These are phyloP conservation scores for Cremastobaeus sp. DNA, from an alignment of 2,888 invertebrate genomes.

Conservation along the genomic window DNA sequence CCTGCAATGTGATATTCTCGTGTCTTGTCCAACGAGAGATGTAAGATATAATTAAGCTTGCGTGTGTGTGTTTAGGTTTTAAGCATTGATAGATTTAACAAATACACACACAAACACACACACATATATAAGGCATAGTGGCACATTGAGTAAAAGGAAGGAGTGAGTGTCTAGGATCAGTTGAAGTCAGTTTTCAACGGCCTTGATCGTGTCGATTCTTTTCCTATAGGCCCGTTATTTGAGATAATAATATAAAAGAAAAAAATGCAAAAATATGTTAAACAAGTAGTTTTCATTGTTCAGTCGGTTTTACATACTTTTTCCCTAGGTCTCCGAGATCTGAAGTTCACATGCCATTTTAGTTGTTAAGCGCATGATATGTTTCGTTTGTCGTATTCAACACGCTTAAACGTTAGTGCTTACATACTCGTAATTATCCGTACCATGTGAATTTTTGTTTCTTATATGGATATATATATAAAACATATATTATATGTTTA, in stretches of 20 bases:
- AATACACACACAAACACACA: slow-evolving; percentile 44
- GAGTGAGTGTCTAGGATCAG: slow-evolving; percentile 44
- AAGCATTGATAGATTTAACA: slow-evolving; percentile 50
- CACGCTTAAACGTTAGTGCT: slow-evolving; percentile 57
- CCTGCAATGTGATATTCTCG: slow-evolving; percentile 77
- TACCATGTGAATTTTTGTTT: slow-evolving; percentile 55
- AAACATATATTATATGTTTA: slow-evolving; percentile 37
- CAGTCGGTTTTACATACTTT: slow-evolving; percentile 61
- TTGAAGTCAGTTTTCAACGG: slow-evolving; percentile 40
- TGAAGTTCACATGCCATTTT: slow-evolving; percentile 73
- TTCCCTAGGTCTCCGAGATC: slow-evolving; percentile 65
- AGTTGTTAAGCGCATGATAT: slow-evolving; percentile 67
- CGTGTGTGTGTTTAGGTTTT: slow-evolving; percentile 59
- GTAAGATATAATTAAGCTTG: slow-evolving; percentile 67
- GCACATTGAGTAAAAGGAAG: slow-evolving; percentile 45
- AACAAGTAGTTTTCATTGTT: slow-evolving; percentile 49
- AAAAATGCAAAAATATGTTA: slow-evolving; percentile 21
- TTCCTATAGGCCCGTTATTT: slow-evolving; percentile 42
- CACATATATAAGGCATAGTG: slow-evolving; percentile 44
- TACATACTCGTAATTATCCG: slow-evolving; percentile 57
- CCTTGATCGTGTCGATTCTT: slow-evolving; percentile 53
- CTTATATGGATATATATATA: slow-evolving; percentile 47
- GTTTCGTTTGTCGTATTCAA: slow-evolving; percentile 59
- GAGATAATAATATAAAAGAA: slow-evolving; percentile 13
- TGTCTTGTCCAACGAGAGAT: slow-evolving; percentile 77